Evolutionary conservation across 1,140 invertebrate species (phyloP).

Genomic region (Drosophila orena): DNA sequence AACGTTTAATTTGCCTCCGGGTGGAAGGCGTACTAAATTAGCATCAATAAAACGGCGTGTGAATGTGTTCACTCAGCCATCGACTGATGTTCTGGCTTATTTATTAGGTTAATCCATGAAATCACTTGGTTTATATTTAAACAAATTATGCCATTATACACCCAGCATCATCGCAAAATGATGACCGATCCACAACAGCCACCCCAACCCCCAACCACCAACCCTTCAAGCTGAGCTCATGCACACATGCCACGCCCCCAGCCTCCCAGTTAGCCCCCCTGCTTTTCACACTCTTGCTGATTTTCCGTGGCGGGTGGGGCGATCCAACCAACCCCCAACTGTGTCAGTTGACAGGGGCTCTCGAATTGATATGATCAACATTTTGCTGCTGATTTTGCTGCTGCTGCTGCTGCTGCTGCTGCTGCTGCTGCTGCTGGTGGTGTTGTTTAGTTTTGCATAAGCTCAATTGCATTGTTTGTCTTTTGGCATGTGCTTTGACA

Average conservation of each 20-base stretch:
- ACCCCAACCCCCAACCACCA: constrained; percentile 4
- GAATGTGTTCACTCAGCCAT: constrained; percentile 43
- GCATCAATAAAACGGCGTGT: constrained; percentile 48
- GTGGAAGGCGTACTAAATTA: constrained; percentile 36
- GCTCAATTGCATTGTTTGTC: constrained; percentile 72
- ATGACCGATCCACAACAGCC: constrained; percentile 4
- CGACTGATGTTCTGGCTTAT: constrained; percentile 48
- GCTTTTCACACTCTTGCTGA: constrained; percentile 56
- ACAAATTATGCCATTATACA: constrained; percentile 72
- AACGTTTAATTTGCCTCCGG: constrained; percentile 63
- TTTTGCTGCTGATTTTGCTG: constrained; percentile 29
- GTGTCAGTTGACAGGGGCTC: constrained; percentile 71
- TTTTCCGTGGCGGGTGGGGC: constrained; percentile 8
- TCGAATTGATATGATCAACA: constrained; percentile 82
- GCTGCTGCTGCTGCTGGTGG: constrained; percentile 20
- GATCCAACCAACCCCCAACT: constrained; percentile 46
- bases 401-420: no score
- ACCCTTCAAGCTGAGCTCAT: constrained; percentile 6
- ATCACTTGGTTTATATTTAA: constrained; percentile 78
- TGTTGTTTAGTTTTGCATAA: constrained; percentile 56
- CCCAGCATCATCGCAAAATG: constrained; percentile 33
- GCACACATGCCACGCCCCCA: constrained; percentile 5
- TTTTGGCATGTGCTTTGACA: constrained; percentile 76
- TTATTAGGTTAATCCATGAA: constrained; percentile 56
- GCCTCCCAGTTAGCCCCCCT: constrained; percentile 11